A percentile compares a stretch with the other conserved stretches of the same genome.
phyloP scores from a whole-genome alignment of 2,888 invertebrate genomes.

The Synanthedon tipuliformis region DNA sequence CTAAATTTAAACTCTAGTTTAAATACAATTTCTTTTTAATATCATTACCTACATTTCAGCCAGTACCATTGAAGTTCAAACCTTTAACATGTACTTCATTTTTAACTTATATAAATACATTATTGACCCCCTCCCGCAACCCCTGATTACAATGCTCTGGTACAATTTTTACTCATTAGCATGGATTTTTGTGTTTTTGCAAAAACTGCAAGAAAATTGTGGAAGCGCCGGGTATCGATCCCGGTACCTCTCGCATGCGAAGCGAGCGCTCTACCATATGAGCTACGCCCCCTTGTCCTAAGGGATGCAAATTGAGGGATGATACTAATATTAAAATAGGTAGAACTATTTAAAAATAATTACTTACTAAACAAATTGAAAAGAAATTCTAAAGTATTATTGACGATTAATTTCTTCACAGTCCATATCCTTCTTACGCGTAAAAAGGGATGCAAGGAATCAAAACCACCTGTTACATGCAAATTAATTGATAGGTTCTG shows the following conservation, averaged over 20 bases:
- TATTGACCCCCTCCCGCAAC: too few relatives aligned
- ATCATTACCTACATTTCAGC: too few relatives aligned
- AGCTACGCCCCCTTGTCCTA: slow-evolving; percentile 58
- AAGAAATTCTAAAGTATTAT: too few relatives aligned
- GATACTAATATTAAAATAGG: neutral
- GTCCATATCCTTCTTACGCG: neutral
- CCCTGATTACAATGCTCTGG: too few relatives aligned
- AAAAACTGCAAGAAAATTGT: slow-evolving; percentile 8
- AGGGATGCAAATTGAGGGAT: neutral
- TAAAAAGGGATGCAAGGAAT: neutral
- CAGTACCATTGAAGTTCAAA: too few relatives aligned
- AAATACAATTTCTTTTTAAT: too few relatives aligned
- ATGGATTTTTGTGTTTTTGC: too few relatives aligned
- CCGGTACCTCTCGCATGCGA: slow-evolving; percentile 70
- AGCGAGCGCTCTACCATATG: slow-evolving; percentile 72
- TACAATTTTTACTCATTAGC: too few relatives aligned
- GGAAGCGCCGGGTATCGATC: slow-evolving; percentile 70
- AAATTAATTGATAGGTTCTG: neutral
- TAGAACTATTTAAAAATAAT: neutral
- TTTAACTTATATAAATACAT: too few relatives aligned
- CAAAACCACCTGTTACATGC: neutral
- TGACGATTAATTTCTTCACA: too few relatives aligned
- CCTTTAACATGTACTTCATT: too few relatives aligned
- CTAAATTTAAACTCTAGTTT: too few relatives aligned
- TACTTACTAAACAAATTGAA: neutral